A percentile compares a stretch with the other conserved stretches of the same genome.
These are phyloP conservation scores for Agrypnus murinus DNA, from an alignment of 2,888 invertebrate genomes.

Conservation along the genomic window DNA sequence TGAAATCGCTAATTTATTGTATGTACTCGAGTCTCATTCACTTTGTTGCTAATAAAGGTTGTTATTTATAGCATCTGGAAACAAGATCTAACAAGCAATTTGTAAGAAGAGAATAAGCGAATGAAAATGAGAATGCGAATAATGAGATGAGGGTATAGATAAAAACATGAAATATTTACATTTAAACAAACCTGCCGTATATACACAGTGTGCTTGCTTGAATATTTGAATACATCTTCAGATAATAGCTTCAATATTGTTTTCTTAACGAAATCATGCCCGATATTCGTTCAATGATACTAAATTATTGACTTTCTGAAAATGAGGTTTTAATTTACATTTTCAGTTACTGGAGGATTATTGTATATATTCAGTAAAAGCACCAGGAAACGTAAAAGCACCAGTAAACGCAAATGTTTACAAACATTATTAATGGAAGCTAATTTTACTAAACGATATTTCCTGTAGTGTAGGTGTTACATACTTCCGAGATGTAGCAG, in stretches of 20 bases:
- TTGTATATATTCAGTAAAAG: no score
- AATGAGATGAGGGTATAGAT: constrained; percentile 47
- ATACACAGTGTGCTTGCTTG: constrained; percentile 25
- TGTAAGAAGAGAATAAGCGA: constrained; percentile 42
- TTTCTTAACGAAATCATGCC: not conserved
- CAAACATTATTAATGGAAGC: no score
- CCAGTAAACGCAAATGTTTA: no score
- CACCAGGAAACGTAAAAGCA: no score
- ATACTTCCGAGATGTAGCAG: no score
- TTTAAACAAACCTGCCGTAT: constrained; percentile 40
- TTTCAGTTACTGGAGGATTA: not conserved
- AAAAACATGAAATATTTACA: constrained; percentile 39
- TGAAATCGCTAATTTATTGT: constrained; percentile 51
- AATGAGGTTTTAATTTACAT: not conserved
- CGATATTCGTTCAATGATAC: not conserved
- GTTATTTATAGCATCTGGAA: constrained; percentile 48
- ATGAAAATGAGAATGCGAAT: constrained; percentile 51
- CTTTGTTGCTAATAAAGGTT: constrained; percentile 48
- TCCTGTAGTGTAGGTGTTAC: no score
- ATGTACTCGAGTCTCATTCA: constrained; percentile 51
- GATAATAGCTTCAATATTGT: not conserved
- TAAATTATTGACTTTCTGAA: constrained; percentile 2
- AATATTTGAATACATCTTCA: constrained; percentile 18
- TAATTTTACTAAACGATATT: no score
- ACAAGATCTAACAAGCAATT: constrained; percentile 49